These are phyloP conservation scores for Tetraodon nigroviridis DNA, from an alignment of 2,113 vertebrate genomes.

Conservation along the genomic window DNA sequence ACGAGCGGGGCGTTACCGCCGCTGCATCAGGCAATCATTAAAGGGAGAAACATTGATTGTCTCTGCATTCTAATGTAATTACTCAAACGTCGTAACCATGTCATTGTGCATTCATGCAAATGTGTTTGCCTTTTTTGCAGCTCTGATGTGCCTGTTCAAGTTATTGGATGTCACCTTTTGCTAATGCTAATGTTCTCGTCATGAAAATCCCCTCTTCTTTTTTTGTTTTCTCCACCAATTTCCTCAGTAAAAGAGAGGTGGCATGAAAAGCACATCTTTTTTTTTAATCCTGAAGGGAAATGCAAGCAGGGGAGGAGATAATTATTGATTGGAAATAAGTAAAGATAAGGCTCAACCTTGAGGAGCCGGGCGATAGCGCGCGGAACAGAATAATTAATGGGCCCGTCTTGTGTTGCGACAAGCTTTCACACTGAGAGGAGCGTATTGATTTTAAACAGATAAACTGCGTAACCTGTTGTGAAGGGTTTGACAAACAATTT, in stretches of 20 bases:
- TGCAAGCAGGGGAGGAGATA: conserved; percentile 58
- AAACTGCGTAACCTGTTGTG: conserved; percentile 72
- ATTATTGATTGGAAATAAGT: conserved; percentile 78
- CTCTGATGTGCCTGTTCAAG: conserved; percentile 30
- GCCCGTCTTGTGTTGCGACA: conserved; percentile 64
- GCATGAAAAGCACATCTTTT: conserved; percentile 65
- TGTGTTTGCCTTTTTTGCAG: too few species aligned
- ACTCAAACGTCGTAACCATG: conserved; percentile 66
- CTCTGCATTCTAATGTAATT: conserved; percentile 65
- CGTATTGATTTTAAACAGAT: conserved; percentile 73
- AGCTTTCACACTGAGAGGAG: conserved; percentile 65
- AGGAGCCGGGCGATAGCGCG: conserved; percentile 56
- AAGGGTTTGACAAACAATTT: conserved; percentile 74
- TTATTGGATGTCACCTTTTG: conserved; percentile 51
- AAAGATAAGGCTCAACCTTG: conserved; percentile 77
- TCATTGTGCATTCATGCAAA: conserved; percentile 64
- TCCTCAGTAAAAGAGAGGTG: conserved; percentile 20
- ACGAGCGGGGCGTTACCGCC: conserved; percentile 46
- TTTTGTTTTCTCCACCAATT: conserved; percentile 45
- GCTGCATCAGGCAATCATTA: conserved; percentile 52
- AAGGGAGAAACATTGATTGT: conserved; percentile 57
- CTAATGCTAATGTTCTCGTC: conserved; percentile 59
- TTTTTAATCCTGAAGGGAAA: conserved; percentile 54
- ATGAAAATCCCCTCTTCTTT: conserved; percentile 64
- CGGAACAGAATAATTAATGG: conserved; percentile 74